Percentiles rank a stretch among this genome's conserved stretches.
Conservation (phyloP, 2,113 vertebrate genomes). For the Pelecanoides urinatrix region DNA sequence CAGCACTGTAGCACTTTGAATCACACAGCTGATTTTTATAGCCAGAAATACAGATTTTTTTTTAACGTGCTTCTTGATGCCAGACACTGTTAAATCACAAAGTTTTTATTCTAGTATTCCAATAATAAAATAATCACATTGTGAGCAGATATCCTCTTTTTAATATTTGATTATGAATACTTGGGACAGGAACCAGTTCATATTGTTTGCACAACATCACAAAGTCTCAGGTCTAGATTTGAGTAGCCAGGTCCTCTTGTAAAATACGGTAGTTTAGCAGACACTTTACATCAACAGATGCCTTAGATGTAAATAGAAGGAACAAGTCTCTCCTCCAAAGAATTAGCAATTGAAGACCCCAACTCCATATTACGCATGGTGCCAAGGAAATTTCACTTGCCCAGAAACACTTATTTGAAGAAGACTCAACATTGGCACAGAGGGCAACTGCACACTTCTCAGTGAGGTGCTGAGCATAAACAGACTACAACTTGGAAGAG, state of each 20-base stretch:
- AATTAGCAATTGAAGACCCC: neutral
- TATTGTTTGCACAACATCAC: neutral
- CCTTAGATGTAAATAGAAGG: neutral
- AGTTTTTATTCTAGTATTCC: neutral
- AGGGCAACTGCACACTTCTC: neutral
- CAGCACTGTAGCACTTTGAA: neutral
- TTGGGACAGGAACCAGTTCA: neutral
- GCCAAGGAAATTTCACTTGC: neutral
- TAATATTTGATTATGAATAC: neutral
- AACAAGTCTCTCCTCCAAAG: neutral
- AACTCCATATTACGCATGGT: neutral
- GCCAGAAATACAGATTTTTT: neutral
- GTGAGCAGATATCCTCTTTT: neutral
- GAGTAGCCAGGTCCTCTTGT: neutral
- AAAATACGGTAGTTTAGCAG: neutral
- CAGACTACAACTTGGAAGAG: neutral
- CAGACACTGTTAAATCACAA: neutral
- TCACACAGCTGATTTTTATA: neutral
- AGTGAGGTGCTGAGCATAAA: neutral
- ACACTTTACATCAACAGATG: neutral
- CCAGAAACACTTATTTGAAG: neutral
- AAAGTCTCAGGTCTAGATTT: neutral
- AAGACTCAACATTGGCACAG: neutral
- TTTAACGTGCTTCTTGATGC: neutral
- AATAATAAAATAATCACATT: neutral